These are phyloP conservation scores for Zaprionus taronus DNA, from an alignment of 1,140 invertebrate genomes.

Conservation along the genomic window DNA sequence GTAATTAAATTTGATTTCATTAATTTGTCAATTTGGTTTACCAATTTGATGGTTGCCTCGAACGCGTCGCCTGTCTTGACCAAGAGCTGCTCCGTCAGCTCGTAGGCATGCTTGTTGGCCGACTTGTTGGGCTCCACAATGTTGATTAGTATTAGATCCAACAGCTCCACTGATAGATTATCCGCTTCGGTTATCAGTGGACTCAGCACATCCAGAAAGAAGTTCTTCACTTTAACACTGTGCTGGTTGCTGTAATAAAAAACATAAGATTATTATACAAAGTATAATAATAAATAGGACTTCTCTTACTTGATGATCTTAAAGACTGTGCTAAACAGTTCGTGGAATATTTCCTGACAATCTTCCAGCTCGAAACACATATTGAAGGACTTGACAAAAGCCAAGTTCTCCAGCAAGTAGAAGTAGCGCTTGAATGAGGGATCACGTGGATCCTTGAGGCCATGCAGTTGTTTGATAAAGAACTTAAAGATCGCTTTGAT, in stretches of 20 bases:
- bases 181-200: constrained; percentile 98
- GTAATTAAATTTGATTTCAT: not conserved
- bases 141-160: constrained; percentile 97
- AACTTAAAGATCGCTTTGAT: constrained; percentile 97
- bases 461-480: constrained; percentile 96
- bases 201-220: constrained; percentile 97
- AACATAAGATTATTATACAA: constrained; percentile 14
- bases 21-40: constrained; percentile 85
- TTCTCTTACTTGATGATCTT: constrained; percentile 94
- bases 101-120: constrained; percentile 95
- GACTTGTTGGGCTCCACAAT: constrained; percentile 98
- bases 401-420: constrained; percentile 97
- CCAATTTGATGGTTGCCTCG: constrained; percentile 96
- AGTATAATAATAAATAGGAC: constrained; percentile 63
- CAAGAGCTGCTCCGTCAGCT: constrained; percentile 95
- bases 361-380: constrained; percentile 99
- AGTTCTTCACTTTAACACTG: constrained; percentile 97
- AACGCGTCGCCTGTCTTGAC: constrained; percentile 95
- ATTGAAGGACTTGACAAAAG: constrained; percentile 99
- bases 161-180: constrained; percentile 95
- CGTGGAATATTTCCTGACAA: constrained; percentile 98
- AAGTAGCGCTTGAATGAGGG: constrained; percentile 99
- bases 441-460: constrained; percentile 97
- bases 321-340: constrained; percentile 97
- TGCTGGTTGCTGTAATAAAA: constrained; percentile 93